These are phyloP conservation scores for Lynx canadensis DNA, from an alignment of 2,113 vertebrate genomes.

Conservation along the genomic window DNA sequence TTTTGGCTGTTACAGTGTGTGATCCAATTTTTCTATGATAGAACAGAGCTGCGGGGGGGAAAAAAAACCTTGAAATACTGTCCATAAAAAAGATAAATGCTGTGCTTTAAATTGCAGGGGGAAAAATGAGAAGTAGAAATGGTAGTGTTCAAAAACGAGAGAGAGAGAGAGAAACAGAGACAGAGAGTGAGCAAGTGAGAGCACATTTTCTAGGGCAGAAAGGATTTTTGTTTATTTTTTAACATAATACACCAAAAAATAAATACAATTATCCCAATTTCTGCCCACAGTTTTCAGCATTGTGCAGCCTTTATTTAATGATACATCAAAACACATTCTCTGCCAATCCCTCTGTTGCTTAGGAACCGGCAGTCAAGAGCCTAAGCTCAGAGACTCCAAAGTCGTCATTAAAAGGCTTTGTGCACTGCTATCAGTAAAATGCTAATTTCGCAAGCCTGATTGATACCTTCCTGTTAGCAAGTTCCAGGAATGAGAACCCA, in stretches of 20 bases:
- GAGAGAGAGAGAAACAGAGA: background rate
- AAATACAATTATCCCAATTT: slow-evolving; percentile 84
- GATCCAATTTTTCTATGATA: slow-evolving; percentile 51
- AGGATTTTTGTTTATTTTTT: slow-evolving; percentile 83
- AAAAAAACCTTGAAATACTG: background rate
- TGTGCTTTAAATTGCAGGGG: slow-evolving; percentile 46
- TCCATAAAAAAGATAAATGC: slow-evolving; percentile 49
- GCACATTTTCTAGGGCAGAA: slow-evolving; percentile 60
- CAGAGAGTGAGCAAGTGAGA: background rate
- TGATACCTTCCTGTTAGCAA: slow-evolving; percentile 80
- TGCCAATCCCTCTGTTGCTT: slow-evolving; percentile 86
- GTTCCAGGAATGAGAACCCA: slow-evolving; percentile 76
- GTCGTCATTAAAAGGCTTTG: slow-evolving; percentile 86
- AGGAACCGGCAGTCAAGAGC: slow-evolving; percentile 83
- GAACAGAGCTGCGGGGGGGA: background rate
- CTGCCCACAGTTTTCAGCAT: slow-evolving; percentile 73
- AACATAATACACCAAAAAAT: slow-evolving; percentile 79
- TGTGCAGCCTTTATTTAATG: slow-evolving; percentile 80
- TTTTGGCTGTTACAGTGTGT: background rate
- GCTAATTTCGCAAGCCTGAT: slow-evolving; percentile 83
- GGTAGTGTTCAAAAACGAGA: slow-evolving; percentile 9
- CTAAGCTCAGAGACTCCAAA: slow-evolving; percentile 80
- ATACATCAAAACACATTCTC: slow-evolving; percentile 82
- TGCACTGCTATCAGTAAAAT: slow-evolving; percentile 83
- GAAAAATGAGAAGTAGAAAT: background rate